These are phyloP conservation scores for Nycticebus coucang DNA, from an alignment of 2,113 vertebrate genomes.

Conservation along the genomic window DNA sequence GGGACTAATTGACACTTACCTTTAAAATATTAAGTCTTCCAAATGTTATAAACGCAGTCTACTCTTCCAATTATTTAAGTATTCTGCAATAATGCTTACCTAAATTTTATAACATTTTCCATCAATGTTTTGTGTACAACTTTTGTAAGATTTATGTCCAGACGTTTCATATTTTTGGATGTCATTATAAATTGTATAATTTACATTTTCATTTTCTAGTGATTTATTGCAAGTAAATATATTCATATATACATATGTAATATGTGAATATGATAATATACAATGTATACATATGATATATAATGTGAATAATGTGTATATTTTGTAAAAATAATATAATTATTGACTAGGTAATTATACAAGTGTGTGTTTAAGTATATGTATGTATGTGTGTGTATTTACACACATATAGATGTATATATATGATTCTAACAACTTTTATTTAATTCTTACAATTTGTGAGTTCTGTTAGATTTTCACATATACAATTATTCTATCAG, in stretches of 20 bases:
- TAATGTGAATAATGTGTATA: neutral
- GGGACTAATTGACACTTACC: neutral
- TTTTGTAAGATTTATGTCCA: neutral
- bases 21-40: slow-evolving; percentile 45
- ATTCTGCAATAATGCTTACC: slow-evolving; percentile 3
- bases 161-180: slow-evolving; percentile 4
- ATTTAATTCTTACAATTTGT: neutral
- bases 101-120: slow-evolving; percentile 9
- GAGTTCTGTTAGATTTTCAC: neutral
- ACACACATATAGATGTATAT: neutral
- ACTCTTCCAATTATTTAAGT: neutral
- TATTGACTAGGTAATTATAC: neutral
- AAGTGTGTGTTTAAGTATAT: neutral
- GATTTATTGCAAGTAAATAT: neutral
- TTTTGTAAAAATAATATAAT: neutral
- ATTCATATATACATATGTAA: neutral
- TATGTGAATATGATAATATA: neutral
- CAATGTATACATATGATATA: neutral
- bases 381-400: too few species aligned
- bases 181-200: neutral
- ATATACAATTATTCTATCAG: neutral
- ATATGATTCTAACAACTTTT: neutral
- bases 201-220: neutral
- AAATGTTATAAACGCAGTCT: neutral
- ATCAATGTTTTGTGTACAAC: neutral